Evolutionary conservation across 2,888 invertebrate genomes (phyloP).

Genomic region (Drosophila putrida): DNA sequence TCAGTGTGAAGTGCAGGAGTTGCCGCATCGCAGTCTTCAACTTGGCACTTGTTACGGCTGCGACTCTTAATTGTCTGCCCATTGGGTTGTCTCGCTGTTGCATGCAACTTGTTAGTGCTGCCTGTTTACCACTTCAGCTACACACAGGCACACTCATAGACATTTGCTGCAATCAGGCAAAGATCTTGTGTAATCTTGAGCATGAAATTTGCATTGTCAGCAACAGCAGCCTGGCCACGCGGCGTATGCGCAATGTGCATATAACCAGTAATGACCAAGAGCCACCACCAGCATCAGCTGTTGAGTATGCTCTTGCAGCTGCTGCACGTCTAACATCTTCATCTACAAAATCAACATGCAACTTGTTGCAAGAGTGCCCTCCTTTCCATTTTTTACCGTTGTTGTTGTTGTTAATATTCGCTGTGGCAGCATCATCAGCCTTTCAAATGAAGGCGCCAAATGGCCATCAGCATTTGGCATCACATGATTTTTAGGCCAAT

Average conservation of each 20-base stretch:
- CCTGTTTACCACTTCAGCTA: constrained; percentile 13
- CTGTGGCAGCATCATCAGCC: constrained; percentile 25
- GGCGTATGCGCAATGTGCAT: constrained; percentile 46
- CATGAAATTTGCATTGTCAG: constrained; percentile 60
- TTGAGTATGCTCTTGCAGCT: not conserved
- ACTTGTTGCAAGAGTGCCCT: constrained; percentile 53
- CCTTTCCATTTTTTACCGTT: constrained; percentile 57
- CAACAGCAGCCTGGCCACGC: constrained; percentile 36
- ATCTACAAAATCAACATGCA: constrained; percentile 31
- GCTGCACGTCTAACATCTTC: constrained; percentile 45
- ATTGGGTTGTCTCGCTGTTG: constrained; percentile 38
- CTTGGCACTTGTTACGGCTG: constrained; percentile 71
- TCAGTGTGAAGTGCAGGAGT: constrained; percentile 47
- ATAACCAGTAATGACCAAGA: constrained; percentile 39
- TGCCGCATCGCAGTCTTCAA: constrained; percentile 51
- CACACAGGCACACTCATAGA: not conserved
- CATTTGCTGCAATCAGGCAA: constrained; percentile 27
- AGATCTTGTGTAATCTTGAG: constrained; percentile 54
- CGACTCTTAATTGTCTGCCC: constrained; percentile 56
- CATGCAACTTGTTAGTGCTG: constrained; percentile 57
- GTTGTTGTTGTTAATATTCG: not conserved
- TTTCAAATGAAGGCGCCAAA: constrained; percentile 55
- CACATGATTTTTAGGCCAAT: constrained; percentile 53
- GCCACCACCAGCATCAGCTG: constrained; percentile 30
- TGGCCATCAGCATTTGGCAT: constrained; percentile 46